A percentile compares a stretch with the other conserved stretches of the same genome.
Conservation (phyloP, 1,140 invertebrate species). For the Lasioglossum albipes region DNA sequence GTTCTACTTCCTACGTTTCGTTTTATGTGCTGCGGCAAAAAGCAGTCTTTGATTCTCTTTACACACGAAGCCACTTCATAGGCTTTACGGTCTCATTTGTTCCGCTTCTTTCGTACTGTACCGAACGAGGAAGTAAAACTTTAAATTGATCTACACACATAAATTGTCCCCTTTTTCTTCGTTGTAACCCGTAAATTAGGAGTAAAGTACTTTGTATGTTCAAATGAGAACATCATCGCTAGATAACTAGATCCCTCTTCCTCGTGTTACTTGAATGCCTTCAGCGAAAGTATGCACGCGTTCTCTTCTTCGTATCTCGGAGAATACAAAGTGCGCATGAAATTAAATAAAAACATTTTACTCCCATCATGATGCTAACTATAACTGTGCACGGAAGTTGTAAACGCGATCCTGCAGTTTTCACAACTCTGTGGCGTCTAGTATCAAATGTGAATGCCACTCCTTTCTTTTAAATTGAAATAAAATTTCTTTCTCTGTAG, state of each 20-base stretch:
- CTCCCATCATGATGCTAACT: too few species aligned
- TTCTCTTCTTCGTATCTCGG: background rate
- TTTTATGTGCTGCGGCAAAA: slow-evolving; percentile 26
- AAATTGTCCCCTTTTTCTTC: background rate
- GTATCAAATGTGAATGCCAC: too few species aligned
- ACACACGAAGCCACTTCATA: slow-evolving; percentile 21
- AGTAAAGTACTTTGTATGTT: background rate
- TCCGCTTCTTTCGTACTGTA: slow-evolving; percentile 27
- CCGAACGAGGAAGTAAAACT: slow-evolving; percentile 16
- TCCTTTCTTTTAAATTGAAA: too few species aligned
- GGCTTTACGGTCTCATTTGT: slow-evolving; percentile 37
- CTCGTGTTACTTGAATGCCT: background rate
- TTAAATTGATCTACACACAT: slow-evolving; percentile 9
- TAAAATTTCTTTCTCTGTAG: background rate
- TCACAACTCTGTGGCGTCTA: too few species aligned
- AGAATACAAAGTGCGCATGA: background rate
- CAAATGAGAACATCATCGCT: background rate
- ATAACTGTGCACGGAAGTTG: too few species aligned
- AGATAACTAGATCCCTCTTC: background rate
- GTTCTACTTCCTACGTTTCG: slow-evolving; percentile 42
- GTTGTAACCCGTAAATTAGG: background rate
- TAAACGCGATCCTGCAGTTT: too few species aligned
- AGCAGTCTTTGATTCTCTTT: slow-evolving; percentile 31
- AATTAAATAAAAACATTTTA: background rate
- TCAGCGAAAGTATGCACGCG: background rate